These are phyloP conservation scores for Globicephala melas DNA, from an alignment of 2,113 vertebrate species.

Conservation along the genomic window DNA sequence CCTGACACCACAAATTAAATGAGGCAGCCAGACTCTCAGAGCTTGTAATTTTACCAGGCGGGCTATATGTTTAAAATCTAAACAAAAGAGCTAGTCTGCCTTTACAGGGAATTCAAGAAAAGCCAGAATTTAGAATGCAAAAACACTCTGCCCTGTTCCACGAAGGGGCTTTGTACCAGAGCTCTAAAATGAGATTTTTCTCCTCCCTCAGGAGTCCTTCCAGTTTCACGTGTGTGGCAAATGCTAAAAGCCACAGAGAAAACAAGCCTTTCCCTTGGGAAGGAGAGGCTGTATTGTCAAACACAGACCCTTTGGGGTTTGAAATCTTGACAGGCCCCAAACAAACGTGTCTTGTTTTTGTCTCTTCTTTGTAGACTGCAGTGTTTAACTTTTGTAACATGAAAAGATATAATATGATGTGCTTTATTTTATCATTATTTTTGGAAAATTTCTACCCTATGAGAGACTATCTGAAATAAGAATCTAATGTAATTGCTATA, in stretches of 20 bases:
- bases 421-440: not conserved
- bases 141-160: not conserved
- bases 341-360: slow-evolving; percentile 12
- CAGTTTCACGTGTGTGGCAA: not conserved
- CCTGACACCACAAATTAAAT: slow-evolving; percentile 69
- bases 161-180: not conserved
- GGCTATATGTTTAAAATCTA: not conserved
- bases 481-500: not conserved
- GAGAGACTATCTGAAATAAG: not conserved
- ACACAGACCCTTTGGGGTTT: slow-evolving; percentile 6
- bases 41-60: not conserved
- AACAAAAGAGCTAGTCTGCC: not conserved
- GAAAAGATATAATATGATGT: not conserved
- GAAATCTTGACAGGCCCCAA: slow-evolving; percentile 10
- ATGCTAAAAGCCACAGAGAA: slow-evolving; percentile 18
- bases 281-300: not conserved
- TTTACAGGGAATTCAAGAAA: not conserved
- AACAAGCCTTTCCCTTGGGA: slow-evolving; percentile 26
- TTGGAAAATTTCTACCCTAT: not conserved
- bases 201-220: not conserved
- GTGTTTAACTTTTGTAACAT: not conserved
- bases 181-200: not conserved
- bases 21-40: slow-evolving; percentile 35
- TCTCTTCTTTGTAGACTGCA: not conserved
- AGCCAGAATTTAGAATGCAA: not conserved